Evolutionary conservation across 2,888 invertebrate species (phyloP), one percentile per base, ranked within the genome.

Genomic region (Pomacea canaliculata): DNA sequence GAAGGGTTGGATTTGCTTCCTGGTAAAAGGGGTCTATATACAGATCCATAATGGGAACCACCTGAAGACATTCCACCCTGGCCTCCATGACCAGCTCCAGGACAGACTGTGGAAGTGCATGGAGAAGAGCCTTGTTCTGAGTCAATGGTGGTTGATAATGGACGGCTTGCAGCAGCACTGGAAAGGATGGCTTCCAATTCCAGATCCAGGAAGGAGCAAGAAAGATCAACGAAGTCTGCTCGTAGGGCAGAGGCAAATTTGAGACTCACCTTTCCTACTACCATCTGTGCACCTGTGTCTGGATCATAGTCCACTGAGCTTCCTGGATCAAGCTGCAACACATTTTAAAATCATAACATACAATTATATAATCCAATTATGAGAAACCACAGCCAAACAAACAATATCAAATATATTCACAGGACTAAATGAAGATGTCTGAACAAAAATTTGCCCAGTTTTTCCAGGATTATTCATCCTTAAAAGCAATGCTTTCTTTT

Each of bases 11-110:
- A 49, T 60, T 84, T 76, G 78, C 85, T 86, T 13, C 87, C 87
- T 27, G 85, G 76, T 23, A 63, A 37, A 19, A 70, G 59, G 7
- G 87, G 87, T n/a, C 69, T 71, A 78, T 84, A 87, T 8, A 85
- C n/a, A 46, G 87, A 86, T 51, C 82, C 83, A 77, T 87, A 86
- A 13, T 83, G 78, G 10, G 19, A 48, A 0, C 86, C 86, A 16
- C 69, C 68, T 5, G 69, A 74, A 12, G 23, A n/a, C 19, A 19
- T n/a, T 46, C 86, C 85, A 46, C 85, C 85, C 10, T 81, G 77
- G 7, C 86, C 85, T 46, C 83, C 86, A 76, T 87, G 84, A 2
- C 82, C 84, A 16, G 84, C 85, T 23, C 86, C 86, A 27, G 84
- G 84, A 63, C 78, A 78, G 18, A 76, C 80, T 10, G 76, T 72